Percentiles rank a stretch among this genome's conserved stretches.
Conservation (phyloP, 2,888 invertebrate genomes). For the Mycalesis mineus region DNA sequence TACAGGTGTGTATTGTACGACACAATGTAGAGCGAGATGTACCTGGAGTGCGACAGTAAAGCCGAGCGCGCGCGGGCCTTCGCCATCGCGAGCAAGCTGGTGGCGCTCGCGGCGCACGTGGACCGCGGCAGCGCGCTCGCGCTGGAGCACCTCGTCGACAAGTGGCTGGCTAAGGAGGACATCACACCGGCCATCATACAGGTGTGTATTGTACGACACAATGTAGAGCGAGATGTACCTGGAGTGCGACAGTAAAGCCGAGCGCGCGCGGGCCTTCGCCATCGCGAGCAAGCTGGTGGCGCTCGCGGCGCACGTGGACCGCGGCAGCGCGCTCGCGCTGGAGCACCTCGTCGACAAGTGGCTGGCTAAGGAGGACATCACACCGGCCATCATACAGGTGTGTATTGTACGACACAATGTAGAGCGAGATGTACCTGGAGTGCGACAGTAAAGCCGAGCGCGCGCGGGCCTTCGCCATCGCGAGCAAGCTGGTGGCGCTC, state of each 20-base stretch:
- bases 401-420: too few relatives aligned
- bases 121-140: slow-evolving; percentile 68
- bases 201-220: too few relatives aligned
- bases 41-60: slow-evolving; percentile 75
- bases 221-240: slow-evolving; percentile 85
- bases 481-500: slow-evolving; percentile 50
- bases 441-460: slow-evolving; percentile 70
- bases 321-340: slow-evolving; percentile 64
- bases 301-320: slow-evolving; percentile 52
- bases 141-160: slow-evolving; percentile 58
- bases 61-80: slow-evolving; percentile 69
- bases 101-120: slow-evolving; percentile 44
- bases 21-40: slow-evolving; percentile 86
- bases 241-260: slow-evolving; percentile 66
- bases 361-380: slow-evolving; percentile 64
- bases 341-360: slow-evolving; percentile 63
- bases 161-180: slow-evolving; percentile 67
- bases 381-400: slow-evolving; percentile 68
- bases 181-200: slow-evolving; percentile 66
- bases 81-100: slow-evolving; percentile 52
- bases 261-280: slow-evolving; percentile 65
- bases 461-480: slow-evolving; percentile 61
- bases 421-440: slow-evolving; percentile 83
- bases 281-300: slow-evolving; percentile 52
- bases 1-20: slow-evolving; percentile 64